A percentile compares a stretch with the other conserved stretches of the same genome.
Conservation (phyloP, 2,888 invertebrate species). For the Sepioteuthis lessoniana region DNA sequence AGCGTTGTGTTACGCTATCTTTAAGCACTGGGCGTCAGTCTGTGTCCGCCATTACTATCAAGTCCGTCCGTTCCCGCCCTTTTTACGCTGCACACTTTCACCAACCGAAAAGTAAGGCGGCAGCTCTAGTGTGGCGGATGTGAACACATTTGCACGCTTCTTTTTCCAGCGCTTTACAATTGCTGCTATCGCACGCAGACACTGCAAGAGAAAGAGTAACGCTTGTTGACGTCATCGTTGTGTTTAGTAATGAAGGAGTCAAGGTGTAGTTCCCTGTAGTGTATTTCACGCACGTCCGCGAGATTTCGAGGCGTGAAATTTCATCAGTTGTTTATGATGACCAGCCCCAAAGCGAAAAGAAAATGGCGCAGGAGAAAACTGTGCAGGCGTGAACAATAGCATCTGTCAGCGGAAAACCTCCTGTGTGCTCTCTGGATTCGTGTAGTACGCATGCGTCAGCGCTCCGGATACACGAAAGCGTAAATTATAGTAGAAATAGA, state of each 20-base stretch:
- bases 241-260: neutral
- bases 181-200: neutral
- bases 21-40: neutral
- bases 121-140: neutral
- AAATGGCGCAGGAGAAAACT: neutral
- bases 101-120: neutral
- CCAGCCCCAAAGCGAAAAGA: neutral
- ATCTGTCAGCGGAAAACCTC: neutral
- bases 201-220: neutral
- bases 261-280: neutral
- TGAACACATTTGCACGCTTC: neutral
- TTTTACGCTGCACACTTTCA: neutral
- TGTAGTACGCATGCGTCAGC: neutral
- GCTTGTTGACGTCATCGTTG: neutral
- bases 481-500: neutral
- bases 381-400: constrained; percentile 18
- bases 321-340: constrained; percentile 20
- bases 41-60: neutral
- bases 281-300: constrained; percentile 1
- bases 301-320: constrained; percentile 4
- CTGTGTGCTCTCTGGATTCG: neutral
- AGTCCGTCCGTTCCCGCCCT: neutral
- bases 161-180: neutral
- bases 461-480: neutral
- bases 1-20: too few species aligned